Percentiles rank a stretch among this genome's conserved stretches.
Evolutionary conservation across 2,888 invertebrate species (phyloP).

Genomic region (Drosophila ustulata): DNA sequence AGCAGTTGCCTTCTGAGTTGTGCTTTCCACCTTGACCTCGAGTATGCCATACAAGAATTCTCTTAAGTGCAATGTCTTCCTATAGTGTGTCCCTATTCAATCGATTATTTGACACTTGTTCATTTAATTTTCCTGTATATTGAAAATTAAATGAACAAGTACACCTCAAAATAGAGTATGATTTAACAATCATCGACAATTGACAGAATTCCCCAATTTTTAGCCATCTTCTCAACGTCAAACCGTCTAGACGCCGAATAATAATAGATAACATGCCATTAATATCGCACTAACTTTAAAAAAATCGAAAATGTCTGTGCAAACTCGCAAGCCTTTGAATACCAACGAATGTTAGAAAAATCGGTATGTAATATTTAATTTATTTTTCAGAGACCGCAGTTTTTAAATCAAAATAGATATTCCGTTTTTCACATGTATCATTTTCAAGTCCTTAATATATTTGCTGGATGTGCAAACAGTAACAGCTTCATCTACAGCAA

Average conservation of each 20-base stretch:
- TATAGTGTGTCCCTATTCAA: background rate
- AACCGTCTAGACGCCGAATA: background rate
- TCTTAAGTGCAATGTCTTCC: background rate
- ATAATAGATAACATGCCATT: no score
- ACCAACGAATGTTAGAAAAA: no score
- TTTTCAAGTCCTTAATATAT: conserved; percentile 36
- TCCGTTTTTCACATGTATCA: conserved; percentile 19
- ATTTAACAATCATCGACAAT: conserved; percentile 27
- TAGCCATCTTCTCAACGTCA: conserved; percentile 25
- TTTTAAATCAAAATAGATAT: no score
- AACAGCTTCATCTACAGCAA: conserved; percentile 1
- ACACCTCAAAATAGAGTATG: background rate
- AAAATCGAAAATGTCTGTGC: no score
- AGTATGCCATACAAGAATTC: background rate
- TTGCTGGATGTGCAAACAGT: conserved; percentile 10
- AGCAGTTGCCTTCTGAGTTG: background rate
- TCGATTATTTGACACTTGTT: background rate
- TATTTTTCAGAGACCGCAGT: no score
- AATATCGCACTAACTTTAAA: no score
- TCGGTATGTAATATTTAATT: no score
- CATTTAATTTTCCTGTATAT: no score
- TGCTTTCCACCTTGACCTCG: background rate
- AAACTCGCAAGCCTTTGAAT: no score
- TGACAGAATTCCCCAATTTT: conserved; percentile 22
- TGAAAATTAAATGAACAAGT: no score